Percentiles rank a stretch among this genome's conserved stretches.
These are phyloP conservation scores for Upupa epops DNA, from an alignment of 2,113 vertebrate species.

Conservation along the genomic window DNA sequence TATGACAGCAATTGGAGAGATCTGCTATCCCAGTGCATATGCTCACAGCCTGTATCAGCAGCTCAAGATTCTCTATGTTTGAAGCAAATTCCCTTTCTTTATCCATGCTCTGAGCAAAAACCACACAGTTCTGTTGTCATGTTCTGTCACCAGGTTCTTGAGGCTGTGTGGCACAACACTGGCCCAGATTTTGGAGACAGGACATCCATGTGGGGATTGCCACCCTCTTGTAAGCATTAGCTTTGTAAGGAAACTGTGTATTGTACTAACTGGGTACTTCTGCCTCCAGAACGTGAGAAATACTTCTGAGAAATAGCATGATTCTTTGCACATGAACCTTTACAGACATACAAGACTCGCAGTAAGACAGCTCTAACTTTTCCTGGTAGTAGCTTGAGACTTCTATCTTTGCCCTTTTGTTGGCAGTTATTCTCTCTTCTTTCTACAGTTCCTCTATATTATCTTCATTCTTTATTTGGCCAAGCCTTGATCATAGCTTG, in stretches of 20 bases:
- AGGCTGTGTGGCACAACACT: background rate
- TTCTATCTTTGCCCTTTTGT: background rate
- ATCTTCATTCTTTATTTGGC: background rate
- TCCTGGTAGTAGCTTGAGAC: background rate
- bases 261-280: background rate
- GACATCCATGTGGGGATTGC: background rate
- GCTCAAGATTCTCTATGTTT: background rate
- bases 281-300: background rate
- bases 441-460: background rate
- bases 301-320: background rate
- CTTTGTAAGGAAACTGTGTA: background rate
- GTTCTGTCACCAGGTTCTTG: background rate
- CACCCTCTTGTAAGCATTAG: background rate
- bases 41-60: background rate
- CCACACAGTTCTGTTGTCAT: background rate
- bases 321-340: background rate
- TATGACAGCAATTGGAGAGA: background rate
- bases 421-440: background rate
- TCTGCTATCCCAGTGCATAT: background rate
- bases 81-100: background rate
- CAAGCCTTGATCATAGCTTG: background rate
- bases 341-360: background rate
- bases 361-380: background rate
- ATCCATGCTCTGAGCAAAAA: background rate
- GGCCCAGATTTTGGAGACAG: background rate